Conservation (phyloP, 2,113 vertebrate genomes). For the Rhabdornis inornatus region DNA sequence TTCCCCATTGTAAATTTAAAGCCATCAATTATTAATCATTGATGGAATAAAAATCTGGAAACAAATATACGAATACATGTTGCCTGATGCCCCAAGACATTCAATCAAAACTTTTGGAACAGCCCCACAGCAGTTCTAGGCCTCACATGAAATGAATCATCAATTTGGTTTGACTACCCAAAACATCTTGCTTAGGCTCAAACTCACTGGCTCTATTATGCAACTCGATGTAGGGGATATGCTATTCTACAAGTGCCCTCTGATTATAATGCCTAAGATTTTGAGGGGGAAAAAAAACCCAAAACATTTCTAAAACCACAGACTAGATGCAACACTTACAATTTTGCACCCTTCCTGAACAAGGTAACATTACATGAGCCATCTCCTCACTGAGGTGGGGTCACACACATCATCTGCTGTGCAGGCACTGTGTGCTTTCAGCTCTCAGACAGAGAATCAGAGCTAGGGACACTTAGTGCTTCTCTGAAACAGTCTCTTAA, state of each 20-base stretch:
- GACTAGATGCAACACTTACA: background rate
- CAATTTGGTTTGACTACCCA: background rate
- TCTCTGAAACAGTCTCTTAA: background rate
- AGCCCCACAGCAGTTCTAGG: background rate
- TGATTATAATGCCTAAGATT: background rate
- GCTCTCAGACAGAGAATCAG: background rate
- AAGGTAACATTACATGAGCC: background rate
- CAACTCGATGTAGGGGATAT: background rate
- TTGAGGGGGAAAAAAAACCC: accelerated
- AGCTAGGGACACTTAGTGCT: background rate
- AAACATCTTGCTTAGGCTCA: background rate
- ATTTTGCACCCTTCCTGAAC: background rate
- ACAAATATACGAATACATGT: background rate
- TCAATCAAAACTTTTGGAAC: background rate
- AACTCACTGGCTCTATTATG: background rate
- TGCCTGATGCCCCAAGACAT: background rate
- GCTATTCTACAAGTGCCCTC: background rate
- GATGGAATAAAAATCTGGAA: background rate
- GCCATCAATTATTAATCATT: background rate
- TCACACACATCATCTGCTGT: background rate
- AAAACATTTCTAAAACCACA: background rate
- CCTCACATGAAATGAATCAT: background rate
- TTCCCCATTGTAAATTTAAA: background rate
- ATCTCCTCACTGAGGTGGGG: background rate
- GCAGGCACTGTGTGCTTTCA: background rate